Conservation (phyloP, 2,888 invertebrate genomes). For the Coremacera marginata region DNA sequence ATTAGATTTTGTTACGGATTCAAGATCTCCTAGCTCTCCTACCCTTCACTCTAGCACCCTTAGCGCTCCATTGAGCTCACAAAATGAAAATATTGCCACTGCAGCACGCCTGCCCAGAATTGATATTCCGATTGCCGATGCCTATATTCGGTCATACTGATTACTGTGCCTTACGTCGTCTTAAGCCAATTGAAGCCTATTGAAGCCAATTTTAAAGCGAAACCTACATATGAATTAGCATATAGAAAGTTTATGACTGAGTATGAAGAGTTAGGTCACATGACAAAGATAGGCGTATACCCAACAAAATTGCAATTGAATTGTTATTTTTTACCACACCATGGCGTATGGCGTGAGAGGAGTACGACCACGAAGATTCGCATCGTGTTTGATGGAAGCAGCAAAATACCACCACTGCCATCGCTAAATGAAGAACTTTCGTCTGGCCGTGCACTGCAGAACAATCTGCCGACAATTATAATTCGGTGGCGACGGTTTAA, state of each 20-base stretch:
- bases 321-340: slow-evolving; percentile 18
- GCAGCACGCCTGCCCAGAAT: slow-evolving; percentile 36
- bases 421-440: slow-evolving; percentile 35
- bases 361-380: slow-evolving; percentile 11
- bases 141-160: slow-evolving; percentile 30
- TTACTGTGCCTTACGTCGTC: slow-evolving; percentile 32
- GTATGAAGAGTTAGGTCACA: slow-evolving; percentile 5
- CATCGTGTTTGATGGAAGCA: slow-evolving; percentile 38
- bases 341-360: slow-evolving; percentile 6
- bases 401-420: neutral
- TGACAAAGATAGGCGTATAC: neutral
- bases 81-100: slow-evolving; percentile 30
- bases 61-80: neutral
- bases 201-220: slow-evolving; percentile 10
- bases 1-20: neutral
- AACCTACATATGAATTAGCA: neutral
- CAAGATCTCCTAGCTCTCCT: neutral
- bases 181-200: slow-evolving; percentile 37
- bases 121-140: slow-evolving; percentile 10
- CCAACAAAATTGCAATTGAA: neutral
- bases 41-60: neutral
- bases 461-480: slow-evolving; percentile 37
- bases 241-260: slow-evolving; percentile 28
- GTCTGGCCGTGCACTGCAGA: slow-evolving; percentile 40
- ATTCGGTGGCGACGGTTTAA: slow-evolving; percentile 36